phyloP scores from a whole-genome alignment of 2,888 invertebrate species.

The Coelinius sp. region DNA sequence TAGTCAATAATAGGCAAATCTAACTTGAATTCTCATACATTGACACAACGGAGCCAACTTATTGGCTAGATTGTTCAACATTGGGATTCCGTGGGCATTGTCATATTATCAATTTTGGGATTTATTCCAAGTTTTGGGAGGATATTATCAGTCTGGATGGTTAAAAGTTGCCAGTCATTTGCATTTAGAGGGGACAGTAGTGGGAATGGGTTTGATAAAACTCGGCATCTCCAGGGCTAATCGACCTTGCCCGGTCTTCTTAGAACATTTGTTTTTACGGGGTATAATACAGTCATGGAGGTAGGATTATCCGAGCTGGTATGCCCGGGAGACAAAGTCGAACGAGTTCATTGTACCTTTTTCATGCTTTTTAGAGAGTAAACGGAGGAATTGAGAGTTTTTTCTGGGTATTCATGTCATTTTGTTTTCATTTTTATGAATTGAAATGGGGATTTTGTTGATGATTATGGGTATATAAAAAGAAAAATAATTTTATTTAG shows the following conservation, averaged over 20 bases:
- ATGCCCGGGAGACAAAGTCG: constrained; percentile 43
- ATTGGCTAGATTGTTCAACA: background rate
- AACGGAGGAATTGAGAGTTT: constrained; percentile 6
- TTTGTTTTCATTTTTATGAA: background rate
- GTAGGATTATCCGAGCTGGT: constrained; percentile 54
- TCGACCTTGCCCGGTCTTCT: constrained; percentile 37
- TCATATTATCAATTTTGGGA: too few relatives aligned
- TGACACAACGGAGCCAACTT: background rate
- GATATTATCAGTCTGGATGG: background rate
- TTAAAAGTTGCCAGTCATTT: background rate
- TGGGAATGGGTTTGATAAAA: constrained; percentile 31
- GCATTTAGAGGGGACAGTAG: constrained; percentile 26
- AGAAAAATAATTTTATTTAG: too few relatives aligned
- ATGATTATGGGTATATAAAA: too few relatives aligned
- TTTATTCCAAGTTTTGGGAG: background rate
- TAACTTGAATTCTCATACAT: background rate
- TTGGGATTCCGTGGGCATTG: background rate
- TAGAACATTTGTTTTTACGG: constrained; percentile 50
- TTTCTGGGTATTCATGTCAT: background rate
- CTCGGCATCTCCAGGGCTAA: constrained; percentile 40
- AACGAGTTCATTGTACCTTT: constrained; percentile 21
- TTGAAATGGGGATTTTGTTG: background rate
- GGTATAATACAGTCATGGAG: constrained; percentile 50
- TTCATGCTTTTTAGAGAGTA: background rate
- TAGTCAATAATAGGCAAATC: constrained; percentile 7